These are phyloP conservation scores for Onychorhynchus coronatus DNA, from an alignment of 2,113 vertebrate species.

Conservation along the genomic window DNA sequence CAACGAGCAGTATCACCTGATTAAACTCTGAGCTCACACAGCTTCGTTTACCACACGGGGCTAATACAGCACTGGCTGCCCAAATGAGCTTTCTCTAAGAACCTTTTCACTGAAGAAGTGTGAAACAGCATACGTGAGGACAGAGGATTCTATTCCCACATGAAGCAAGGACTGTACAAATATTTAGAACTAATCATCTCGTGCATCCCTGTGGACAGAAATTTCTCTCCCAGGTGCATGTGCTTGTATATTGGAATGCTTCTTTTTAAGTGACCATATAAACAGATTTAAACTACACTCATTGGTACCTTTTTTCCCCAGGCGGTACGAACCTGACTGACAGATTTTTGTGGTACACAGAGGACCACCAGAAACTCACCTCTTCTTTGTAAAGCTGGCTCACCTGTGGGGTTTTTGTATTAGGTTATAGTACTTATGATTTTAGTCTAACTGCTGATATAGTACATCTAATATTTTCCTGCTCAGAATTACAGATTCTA, in stretches of 20 bases:
- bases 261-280: not conserved
- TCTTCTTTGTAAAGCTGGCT: not conserved
- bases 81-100: conserved; percentile 4
- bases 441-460: not conserved
- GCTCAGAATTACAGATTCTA: not conserved
- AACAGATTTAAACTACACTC: not conserved
- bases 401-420: not conserved
- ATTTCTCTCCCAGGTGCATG: not conserved
- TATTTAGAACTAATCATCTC: not conserved
- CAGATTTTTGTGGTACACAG: not conserved
- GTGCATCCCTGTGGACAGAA: not conserved
- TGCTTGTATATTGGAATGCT: not conserved
- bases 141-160: not conserved
- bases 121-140: not conserved
- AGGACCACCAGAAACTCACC: not conserved
- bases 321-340: not conserved
- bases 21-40: not conserved
- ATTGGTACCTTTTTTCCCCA: not conserved
- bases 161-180: conserved; percentile 1
- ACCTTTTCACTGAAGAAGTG: not conserved
- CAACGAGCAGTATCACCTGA: not conserved
- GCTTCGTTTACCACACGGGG: not conserved
- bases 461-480: not conserved
- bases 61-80: not conserved
- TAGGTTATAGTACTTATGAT: not conserved